Conservation (phyloP, 2,797 vertebrate genomes). For the Gambusia yucatana region DNA sequence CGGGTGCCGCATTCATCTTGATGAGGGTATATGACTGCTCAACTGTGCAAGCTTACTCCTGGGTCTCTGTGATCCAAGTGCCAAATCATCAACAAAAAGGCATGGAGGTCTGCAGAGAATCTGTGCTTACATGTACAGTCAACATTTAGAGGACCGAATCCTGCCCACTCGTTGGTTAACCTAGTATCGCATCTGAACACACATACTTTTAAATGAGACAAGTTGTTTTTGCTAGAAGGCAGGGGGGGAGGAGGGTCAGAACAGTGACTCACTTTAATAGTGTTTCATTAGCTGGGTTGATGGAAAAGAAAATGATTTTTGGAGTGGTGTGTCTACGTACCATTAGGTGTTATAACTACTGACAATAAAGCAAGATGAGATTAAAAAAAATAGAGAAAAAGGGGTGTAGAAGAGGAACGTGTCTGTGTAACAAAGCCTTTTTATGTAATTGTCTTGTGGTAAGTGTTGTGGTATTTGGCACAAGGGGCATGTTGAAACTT, state of each 20-base stretch:
- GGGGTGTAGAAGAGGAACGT: constrained; percentile 41
- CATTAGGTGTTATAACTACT: constrained; percentile 57
- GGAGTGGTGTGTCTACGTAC: constrained; percentile 65
- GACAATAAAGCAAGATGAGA: constrained; percentile 43
- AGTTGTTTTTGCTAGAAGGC: constrained; percentile 24
- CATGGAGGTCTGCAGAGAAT: constrained; percentile 19
- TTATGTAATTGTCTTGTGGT: constrained; percentile 66
- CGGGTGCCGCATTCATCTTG: neutral
- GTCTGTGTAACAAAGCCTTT: constrained; percentile 65
- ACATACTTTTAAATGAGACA: constrained; percentile 9
- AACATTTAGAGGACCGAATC: neutral
- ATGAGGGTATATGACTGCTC: constrained; percentile 15
- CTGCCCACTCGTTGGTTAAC: constrained; percentile 4
- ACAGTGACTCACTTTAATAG: constrained; percentile 45
- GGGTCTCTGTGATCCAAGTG: constrained; percentile 15
- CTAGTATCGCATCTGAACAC: constrained; percentile 9
- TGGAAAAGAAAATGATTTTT: constrained; percentile 75
- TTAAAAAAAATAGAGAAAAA: constrained; percentile 29
- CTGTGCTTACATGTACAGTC: neutral
- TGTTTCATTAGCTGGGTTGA: constrained; percentile 57
- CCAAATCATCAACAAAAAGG: constrained; percentile 35
- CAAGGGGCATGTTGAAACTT: constrained; percentile 59
- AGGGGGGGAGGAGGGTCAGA: constrained; percentile 30
- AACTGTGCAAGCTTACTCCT: constrained; percentile 11
- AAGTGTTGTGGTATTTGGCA: constrained; percentile 73